Evolutionary conservation across 1,140 invertebrate species (phyloP).

Genomic region (Aphidius ervi): DNA sequence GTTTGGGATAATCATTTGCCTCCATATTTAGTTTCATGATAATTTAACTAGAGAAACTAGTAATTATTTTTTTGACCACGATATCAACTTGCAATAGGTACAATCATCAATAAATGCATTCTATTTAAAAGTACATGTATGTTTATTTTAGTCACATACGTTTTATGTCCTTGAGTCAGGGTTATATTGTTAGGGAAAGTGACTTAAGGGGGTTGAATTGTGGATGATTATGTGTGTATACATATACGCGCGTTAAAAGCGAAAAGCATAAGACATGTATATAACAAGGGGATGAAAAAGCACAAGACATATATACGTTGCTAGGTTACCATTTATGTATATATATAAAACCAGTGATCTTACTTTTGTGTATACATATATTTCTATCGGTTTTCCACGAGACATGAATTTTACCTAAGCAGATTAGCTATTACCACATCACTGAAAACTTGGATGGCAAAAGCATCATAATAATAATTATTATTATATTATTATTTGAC

Average conservation of each 20-base stretch:
- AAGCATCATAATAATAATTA: too few species aligned
- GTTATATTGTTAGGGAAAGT: slow-evolving; percentile 27
- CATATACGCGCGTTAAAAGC: neutral
- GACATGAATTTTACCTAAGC: slow-evolving; percentile 23
- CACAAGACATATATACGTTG: slow-evolving; percentile 21
- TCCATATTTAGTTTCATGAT: too few species aligned
- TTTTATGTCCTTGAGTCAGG: slow-evolving; percentile 6
- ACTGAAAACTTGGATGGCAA: too few species aligned
- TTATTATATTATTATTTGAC: too few species aligned
- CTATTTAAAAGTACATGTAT: neutral
- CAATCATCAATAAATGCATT: too few species aligned
- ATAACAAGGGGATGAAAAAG: slow-evolving; percentile 13
- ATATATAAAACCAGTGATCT: neutral
- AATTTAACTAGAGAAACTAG: too few species aligned
- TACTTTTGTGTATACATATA: too few species aligned
- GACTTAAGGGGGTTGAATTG: slow-evolving; percentile 20
- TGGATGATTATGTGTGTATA: slow-evolving; percentile 4
- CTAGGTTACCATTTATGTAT: slow-evolving; percentile 23
- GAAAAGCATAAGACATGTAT: slow-evolving; percentile 17
- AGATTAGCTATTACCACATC: slow-evolving; percentile 17
- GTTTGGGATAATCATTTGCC: too few species aligned
- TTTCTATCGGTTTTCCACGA: slow-evolving; percentile 12
- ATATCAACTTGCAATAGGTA: too few species aligned
- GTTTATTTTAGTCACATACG: slow-evolving; percentile 5
- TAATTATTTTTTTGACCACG: too few species aligned